Evolutionary conservation across 2,113 vertebrate species (phyloP), one percentile per base, ranked within the genome.

Genomic region (Ceyx melanurus): DNA sequence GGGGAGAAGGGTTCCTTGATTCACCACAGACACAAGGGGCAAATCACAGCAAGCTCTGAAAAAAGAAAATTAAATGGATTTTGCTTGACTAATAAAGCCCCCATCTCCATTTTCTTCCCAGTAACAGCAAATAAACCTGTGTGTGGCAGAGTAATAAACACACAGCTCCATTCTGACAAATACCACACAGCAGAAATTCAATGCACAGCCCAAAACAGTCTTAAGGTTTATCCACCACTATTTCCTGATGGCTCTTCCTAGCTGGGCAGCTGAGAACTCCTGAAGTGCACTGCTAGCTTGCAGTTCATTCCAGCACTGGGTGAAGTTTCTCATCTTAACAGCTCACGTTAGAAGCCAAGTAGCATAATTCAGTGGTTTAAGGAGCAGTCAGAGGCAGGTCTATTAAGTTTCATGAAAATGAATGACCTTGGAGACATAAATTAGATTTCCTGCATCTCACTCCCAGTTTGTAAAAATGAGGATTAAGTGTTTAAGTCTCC

Each of bases 341-440:
- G 82, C 56, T 94, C 82, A 26, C 0, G 1, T 82, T 40, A 56
- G 79, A 89, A 87, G 65, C 79, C 82, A 88, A 85, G 82, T 15
- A 88, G 87, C 75, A 87, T 92, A 94, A 95, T 81, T 88, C 94
- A 93, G 88, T 35, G 56, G 82, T 73, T 86, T 93, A 94, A 92
- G 88, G 82, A 94, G 73, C 82, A 82, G 72, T 54, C 82, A 83
- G 68, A 95, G 90, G 82, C 90, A 94, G 88, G 79, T 88, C 93
- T 95, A 94, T 94, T 95, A 95, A 91, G 92, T 86, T 93, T 74
- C 15, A 22, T 83, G 90, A 92, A 95, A 95, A 91, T 86, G 90
- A 96, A 95, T 83, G 93, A 88, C 92, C 94, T 95, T 77, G 89
- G 90, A 93, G 90, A 95, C 85, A 81, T 70, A 93, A 95, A 95